These are phyloP conservation scores for Cygnus buccinator DNA, from an alignment of 2,113 vertebrate species.

Conservation along the genomic window DNA sequence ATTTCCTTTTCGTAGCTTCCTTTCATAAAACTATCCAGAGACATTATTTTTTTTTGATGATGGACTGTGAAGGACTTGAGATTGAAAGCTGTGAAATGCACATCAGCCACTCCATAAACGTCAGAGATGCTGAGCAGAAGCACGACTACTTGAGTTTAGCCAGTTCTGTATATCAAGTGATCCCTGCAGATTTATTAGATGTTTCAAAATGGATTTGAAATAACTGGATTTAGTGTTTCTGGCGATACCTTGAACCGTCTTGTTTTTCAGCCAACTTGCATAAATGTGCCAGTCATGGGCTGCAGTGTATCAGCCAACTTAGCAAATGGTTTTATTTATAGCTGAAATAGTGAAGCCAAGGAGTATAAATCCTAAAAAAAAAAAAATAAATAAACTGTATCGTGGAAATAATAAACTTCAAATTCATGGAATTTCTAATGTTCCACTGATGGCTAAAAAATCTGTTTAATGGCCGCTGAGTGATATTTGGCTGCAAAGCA, in stretches of 20 bases:
- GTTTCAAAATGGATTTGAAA: constrained; percentile 62
- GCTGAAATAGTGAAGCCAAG: constrained; percentile 64
- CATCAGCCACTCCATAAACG: neutral
- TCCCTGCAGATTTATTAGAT: constrained; percentile 62
- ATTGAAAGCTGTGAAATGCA: constrained; percentile 37
- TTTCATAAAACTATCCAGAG: neutral
- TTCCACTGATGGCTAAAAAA: constrained; percentile 74
- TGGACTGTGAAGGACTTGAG: constrained; percentile 27
- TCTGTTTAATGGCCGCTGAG: constrained; percentile 69
- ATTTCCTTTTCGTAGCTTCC: neutral
- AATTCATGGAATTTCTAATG: constrained; percentile 75
- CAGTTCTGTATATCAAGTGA: constrained; percentile 40
- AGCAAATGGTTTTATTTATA: constrained; percentile 76
- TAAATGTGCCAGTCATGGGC: constrained; percentile 73
- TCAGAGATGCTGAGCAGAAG: constrained; percentile 24
- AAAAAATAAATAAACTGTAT: constrained; percentile 55
- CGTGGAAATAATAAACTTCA: constrained; percentile 74
- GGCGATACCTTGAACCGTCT: constrained; percentile 63
- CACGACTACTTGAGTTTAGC: constrained; percentile 42
- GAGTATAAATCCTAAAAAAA: constrained; percentile 72
- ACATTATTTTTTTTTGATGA: neutral
- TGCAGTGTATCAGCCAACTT: constrained; percentile 61
- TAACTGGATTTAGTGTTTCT: constrained; percentile 71
- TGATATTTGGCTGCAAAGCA: constrained; percentile 70
- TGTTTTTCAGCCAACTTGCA: constrained; percentile 66